Conservation (phyloP, 2,113 vertebrate species). For the Anolis carolinensis region DNA sequence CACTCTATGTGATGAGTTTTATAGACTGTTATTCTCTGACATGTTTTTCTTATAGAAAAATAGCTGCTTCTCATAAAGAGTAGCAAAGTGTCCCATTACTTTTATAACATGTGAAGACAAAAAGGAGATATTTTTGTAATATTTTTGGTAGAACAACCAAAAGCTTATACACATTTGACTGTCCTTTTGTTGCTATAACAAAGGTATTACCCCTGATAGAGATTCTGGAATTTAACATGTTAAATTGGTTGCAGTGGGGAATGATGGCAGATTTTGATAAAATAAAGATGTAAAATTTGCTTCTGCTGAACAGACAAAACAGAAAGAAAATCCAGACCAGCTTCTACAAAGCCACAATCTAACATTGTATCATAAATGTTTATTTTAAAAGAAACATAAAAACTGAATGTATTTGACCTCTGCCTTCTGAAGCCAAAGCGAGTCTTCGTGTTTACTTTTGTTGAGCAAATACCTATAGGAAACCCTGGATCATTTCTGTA, state of each 20-base stretch:
- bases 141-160: no score
- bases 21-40: not conserved
- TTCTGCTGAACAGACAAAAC: not conserved
- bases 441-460: not conserved
- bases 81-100: not conserved
- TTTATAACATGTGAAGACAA: not conserved
- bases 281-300: not conserved
- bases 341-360: not conserved
- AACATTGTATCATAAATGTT: constrained; percentile 6
- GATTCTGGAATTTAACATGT: not conserved
- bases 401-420: not conserved
- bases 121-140: no score
- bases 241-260: not conserved
- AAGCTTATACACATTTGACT: not conserved
- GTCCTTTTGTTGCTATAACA: not conserved
- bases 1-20: not conserved
- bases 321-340: not conserved
- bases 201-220: not conserved
- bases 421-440: rapidly evolving
- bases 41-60: no score
- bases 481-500: constrained; percentile 2
- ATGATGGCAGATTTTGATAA: not conserved
- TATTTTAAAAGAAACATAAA: constrained; percentile 4
- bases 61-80: not conserved
- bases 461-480: not conserved